Percentiles rank a stretch among this genome's conserved stretches.
Conservation (phyloP, 2,113 vertebrate genomes). For the Geococcyx californianus region DNA sequence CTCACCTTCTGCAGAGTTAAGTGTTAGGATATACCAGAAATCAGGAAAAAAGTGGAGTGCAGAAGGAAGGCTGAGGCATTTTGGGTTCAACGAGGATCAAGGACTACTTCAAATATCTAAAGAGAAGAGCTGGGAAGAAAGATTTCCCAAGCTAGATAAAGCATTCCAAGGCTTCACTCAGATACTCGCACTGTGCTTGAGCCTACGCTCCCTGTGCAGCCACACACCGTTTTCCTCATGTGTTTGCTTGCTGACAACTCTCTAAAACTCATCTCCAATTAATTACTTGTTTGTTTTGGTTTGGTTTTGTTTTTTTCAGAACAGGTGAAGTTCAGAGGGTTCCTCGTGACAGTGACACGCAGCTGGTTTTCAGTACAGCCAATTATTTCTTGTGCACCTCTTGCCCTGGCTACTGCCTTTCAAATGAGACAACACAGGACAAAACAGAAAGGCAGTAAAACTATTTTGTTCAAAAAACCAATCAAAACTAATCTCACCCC, state of each 20-base stretch:
- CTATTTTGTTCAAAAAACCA: background rate
- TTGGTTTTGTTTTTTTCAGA: background rate
- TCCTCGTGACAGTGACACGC: background rate
- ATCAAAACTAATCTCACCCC: background rate
- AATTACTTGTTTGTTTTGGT: background rate
- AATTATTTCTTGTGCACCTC: background rate
- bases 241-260: background rate
- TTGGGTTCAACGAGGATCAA: background rate
- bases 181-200: no score
- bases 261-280: background rate
- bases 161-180: background rate
- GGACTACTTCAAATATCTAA: background rate
- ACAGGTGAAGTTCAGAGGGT: background rate
- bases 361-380: background rate
- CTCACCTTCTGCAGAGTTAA: background rate
- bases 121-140: background rate
- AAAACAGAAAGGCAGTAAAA: background rate
- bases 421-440: background rate
- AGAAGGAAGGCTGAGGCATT: background rate
- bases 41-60: background rate
- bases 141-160: background rate
- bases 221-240: rapidly evolving
- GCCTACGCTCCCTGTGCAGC: background rate
- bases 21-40: background rate
- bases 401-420: background rate